Base-by-base conservation (phyloP, 2,113 vertebrate species). In the Malurus cyaneus region DNA sequence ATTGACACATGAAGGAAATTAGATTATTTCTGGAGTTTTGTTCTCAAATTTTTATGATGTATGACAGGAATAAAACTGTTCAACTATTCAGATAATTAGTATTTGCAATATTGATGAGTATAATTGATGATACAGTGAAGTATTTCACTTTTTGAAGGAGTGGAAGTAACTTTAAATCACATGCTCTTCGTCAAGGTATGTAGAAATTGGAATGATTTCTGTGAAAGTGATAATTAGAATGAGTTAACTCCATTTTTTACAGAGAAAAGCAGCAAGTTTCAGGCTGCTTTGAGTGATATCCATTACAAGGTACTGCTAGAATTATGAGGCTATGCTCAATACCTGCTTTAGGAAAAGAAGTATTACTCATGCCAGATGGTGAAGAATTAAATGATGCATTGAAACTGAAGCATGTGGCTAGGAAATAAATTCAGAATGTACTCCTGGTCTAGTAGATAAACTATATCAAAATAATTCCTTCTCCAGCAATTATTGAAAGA, bases 61-160 rank as follows among this genome's bases (percentile, higher is more conserved):
- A 25, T 94, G 71, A 82, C 59, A 82, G 41, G 74, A 93, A 90
- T 93, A 88, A 96, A 96, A 69, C 49, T 14, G 36, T 76, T 94
- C 34, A 82, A 15, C 46, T 91, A 53, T 93, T 80, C 79, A 20
- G 66, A 50, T 96, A 70, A 88, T 85, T 89, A 96, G 70, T 8
- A 65, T 82, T 88, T 95, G 79, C 71, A 92, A 69, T 89, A 96
- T 92, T 94, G 78, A 96, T 95, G 74, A 93, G n/a, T 11, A 15
- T 79, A 74, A 81, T 32, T 71, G 57, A 89, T 84, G 65, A 81
- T 67, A 36, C 32, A 64, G 1, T 79, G 61, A 92, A 44, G 18
- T 72, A 80, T 89, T 88, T 92, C 17, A 44, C 25, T 76, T 94
- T 61, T 53, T 74, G 36, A 91, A 88, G 62, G 79, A 79, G 19